A percentile compares a stretch with the other conserved stretches of the same genome.
phyloP scores from a whole-genome alignment of 2,888 invertebrate genomes.

The Melipona beecheii region DNA sequence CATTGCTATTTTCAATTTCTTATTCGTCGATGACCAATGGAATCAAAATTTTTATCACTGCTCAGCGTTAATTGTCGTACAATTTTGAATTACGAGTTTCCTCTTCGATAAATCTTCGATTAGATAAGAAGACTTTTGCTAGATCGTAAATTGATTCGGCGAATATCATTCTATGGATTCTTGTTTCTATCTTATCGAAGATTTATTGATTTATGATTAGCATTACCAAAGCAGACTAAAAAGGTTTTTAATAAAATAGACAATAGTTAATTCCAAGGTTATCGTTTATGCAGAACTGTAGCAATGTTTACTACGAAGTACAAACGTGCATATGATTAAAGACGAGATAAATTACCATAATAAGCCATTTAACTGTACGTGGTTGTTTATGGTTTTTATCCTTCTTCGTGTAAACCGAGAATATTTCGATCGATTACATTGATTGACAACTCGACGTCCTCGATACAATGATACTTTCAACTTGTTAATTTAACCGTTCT shows the following conservation, averaged over 20 bases:
- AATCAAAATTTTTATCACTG: too few relatives aligned
- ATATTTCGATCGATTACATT: slow-evolving; percentile 16
- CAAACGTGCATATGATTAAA: background rate
- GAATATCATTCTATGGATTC: background rate
- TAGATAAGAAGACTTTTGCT: background rate
- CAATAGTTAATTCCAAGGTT: background rate
- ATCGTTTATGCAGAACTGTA: background rate
- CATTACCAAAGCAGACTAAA: background rate
- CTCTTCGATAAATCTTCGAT: background rate
- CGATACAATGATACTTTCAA: background rate
- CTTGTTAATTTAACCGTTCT: background rate
- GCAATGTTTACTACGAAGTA: background rate
- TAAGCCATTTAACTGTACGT: background rate
- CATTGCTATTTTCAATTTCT: too few relatives aligned
- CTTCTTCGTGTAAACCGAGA: background rate
- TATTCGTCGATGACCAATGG: too few relatives aligned
- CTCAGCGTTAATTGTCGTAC: background rate
- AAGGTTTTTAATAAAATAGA: background rate
- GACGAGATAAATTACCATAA: background rate
- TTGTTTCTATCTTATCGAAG: background rate
- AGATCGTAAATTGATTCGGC: slow-evolving; percentile 10
- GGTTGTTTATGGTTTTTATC: background rate
- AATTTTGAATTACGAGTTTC: background rate
- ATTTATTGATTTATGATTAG: background rate
- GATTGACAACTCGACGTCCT: slow-evolving; percentile 10